Conservation (phyloP, 2,797 vertebrate genomes). For the Myotis daubentonii region DNA sequence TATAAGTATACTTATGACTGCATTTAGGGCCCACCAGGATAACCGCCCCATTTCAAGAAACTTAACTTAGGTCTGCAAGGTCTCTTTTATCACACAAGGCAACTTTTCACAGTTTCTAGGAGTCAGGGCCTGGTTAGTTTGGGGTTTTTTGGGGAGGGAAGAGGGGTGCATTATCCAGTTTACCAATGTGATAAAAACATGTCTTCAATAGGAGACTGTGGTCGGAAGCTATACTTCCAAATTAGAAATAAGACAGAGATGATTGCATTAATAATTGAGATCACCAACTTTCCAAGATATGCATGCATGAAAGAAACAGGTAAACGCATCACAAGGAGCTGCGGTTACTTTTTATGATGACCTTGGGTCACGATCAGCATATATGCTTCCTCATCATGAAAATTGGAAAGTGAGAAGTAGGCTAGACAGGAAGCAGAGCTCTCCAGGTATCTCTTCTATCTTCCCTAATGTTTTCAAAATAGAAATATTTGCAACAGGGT, state of each 20-base stretch:
- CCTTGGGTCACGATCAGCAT: not conserved
- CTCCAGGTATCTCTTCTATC: not conserved
- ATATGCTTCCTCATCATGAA: not conserved
- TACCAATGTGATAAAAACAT: not conserved
- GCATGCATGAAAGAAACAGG: not conserved
- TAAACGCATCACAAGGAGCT: not conserved
- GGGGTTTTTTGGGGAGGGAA: not conserved
- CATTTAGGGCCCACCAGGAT: not conserved
- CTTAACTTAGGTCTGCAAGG: not conserved
- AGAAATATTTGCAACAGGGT: not conserved
- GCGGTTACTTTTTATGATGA: not conserved
- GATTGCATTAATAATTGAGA: not conserved
- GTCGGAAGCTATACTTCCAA: not conserved
- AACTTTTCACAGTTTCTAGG: not conserved
- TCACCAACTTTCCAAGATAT: not conserved
- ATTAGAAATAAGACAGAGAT: not conserved
- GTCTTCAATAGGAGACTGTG: not conserved
- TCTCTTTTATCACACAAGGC: not conserved
- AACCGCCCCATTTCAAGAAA: not conserved
- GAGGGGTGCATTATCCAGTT: not conserved
- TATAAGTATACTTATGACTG: not conserved
- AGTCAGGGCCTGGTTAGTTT: not conserved
- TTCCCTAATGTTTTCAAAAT: not conserved
- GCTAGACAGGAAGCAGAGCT: too few species aligned
- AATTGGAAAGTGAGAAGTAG: not conserved